phyloP scores from a whole-genome alignment of 2,797 vertebrate species.

The Sebastes jordani region DNA sequence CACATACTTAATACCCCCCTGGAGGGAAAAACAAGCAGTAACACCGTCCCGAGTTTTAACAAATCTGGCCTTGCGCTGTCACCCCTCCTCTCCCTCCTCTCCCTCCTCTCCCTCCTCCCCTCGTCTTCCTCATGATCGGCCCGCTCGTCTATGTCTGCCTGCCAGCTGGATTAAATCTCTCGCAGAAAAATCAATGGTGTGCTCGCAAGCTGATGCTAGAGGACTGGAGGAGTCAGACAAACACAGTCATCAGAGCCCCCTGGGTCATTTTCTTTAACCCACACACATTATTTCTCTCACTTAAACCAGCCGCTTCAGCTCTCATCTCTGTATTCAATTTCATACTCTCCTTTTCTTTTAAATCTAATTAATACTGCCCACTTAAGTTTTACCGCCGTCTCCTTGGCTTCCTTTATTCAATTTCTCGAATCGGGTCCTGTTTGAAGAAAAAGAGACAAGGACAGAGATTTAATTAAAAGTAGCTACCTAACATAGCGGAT shows the following conservation, averaged over 20 bases:
- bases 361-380: not conserved
- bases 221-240: constrained; percentile 57
- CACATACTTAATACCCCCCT: constrained; percentile 53
- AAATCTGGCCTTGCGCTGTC: constrained; percentile 45
- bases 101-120: not conserved
- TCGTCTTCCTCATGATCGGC: constrained; percentile 30
- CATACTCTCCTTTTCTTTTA: not conserved
- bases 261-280: constrained; percentile 37
- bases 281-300: constrained; percentile 9
- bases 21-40: constrained; percentile 57
- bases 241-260: constrained; percentile 46
- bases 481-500: not conserved
- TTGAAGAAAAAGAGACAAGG: not conserved
- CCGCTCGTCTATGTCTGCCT: constrained; percentile 43
- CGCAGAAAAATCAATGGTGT: constrained; percentile 71
- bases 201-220: constrained; percentile 55
- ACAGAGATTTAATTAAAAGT: constrained; percentile 8
- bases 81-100: not conserved
- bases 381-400: not conserved
- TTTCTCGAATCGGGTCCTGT: not conserved
- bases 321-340: constrained; percentile 1
- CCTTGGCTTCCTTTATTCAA: not conserved
- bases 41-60: constrained; percentile 55
- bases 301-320: constrained; percentile 3
- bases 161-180: constrained; percentile 73